These are phyloP conservation scores for Hypena proboscidalis DNA, from an alignment of 2,888 invertebrate genomes.

Conservation along the genomic window DNA sequence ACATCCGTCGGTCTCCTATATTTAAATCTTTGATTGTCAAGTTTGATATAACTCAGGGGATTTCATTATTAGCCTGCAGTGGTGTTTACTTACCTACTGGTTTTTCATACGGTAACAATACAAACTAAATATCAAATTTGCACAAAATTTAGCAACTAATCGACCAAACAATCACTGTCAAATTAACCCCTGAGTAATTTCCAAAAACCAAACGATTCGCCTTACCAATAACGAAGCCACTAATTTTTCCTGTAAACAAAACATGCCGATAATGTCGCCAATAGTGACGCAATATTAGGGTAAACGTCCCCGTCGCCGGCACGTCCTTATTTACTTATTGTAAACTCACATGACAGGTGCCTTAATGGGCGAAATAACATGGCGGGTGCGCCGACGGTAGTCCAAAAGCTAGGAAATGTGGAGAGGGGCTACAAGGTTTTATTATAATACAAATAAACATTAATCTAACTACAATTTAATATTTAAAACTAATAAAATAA, in stretches of 20 bases:
- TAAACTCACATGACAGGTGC: constrained; percentile 85
- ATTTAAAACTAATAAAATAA: no score
- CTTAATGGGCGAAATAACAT: constrained; percentile 83
- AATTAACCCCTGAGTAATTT: constrained; percentile 17
- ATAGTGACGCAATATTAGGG: constrained; percentile 78
- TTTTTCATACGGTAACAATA: no score
- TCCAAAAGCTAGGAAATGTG: constrained; percentile 47
- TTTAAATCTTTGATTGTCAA: no score
- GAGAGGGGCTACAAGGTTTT: background rate
- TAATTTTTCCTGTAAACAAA: constrained; percentile 77
- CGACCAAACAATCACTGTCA: background rate
- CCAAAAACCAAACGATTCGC: constrained; percentile 31
- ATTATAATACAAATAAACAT: background rate
- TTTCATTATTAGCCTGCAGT: no score
- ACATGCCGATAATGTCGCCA: constrained; percentile 65
- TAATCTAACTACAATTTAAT: no score
- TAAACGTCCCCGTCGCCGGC: constrained; percentile 63
- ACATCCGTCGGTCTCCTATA: no score
- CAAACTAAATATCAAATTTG: no score
- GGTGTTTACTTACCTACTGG: no score
- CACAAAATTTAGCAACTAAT: constrained; percentile 2
- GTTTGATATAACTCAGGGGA: no score
- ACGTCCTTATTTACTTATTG: constrained; percentile 83
- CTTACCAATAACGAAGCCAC: constrained; percentile 48
- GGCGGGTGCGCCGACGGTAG: constrained; percentile 72